Evolutionary conservation across 2,113 vertebrate species (phyloP).

Genomic region (Menidia beryllina): DNA sequence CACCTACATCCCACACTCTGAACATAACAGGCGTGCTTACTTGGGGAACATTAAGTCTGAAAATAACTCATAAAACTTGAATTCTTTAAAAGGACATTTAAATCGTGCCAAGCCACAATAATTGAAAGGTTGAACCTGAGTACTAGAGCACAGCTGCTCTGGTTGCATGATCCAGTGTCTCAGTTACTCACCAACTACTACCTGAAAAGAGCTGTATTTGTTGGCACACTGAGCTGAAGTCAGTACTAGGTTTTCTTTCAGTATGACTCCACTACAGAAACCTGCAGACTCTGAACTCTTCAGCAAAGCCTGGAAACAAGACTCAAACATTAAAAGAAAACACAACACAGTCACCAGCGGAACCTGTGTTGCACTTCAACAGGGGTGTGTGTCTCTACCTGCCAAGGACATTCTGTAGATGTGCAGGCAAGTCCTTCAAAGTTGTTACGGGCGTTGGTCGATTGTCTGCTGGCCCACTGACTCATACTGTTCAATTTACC

Average conservation of each 20-base stretch:
- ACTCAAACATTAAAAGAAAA: not conserved
- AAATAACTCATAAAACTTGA: not conserved
- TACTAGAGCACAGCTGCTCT: not conserved
- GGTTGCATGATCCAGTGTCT: not conserved
- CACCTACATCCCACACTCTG: not conserved
- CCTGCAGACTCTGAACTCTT: conserved; percentile 59
- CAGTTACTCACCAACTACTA: conserved; percentile 78
- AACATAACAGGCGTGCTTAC: not conserved
- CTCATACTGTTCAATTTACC: conserved; percentile 65
- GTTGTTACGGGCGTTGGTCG: conserved; percentile 44
- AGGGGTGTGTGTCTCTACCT: conserved; percentile 65
- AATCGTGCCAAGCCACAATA: not conserved
- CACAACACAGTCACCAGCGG: not conserved
- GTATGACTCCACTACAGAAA: conserved; percentile 82
- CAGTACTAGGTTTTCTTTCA: conserved; percentile 81
- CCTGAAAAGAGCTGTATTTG: conserved; percentile 67
- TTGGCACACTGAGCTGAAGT: conserved; percentile 78
- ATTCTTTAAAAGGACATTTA: not conserved
- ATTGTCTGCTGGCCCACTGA: conserved; percentile 46
- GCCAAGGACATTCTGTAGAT: conserved; percentile 79
- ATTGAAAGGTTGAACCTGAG: not conserved
- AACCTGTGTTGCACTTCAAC: not conserved
- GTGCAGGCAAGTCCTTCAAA: conserved; percentile 65
- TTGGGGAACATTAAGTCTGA: not conserved
- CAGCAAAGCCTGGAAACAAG: conserved; percentile 74